phyloP scores from a whole-genome alignment of 2,888 invertebrate genomes.

The Mythimna vitellina region DNA sequence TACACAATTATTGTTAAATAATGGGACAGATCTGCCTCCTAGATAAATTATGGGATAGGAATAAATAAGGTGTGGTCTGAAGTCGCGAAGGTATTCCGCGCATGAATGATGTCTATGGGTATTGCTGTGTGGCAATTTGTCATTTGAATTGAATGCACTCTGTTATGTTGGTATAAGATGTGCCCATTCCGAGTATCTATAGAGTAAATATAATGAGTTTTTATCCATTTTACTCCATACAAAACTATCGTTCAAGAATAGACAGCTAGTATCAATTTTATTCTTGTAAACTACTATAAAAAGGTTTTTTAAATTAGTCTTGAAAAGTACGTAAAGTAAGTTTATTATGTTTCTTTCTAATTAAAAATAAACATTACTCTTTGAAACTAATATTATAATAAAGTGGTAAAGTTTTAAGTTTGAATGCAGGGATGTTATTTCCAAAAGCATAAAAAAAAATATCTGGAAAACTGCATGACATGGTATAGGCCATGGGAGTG shows the following conservation, averaged over 20 bases:
- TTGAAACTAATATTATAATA: no score
- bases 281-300: no score
- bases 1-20: constrained; percentile 21
- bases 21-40: constrained; percentile 23
- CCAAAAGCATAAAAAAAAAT: not conserved
- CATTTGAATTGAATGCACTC: constrained; percentile 34
- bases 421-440: not conserved
- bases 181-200: not conserved
- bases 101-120: constrained; percentile 23
- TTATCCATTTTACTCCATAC: not conserved
- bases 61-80: constrained; percentile 4
- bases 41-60: constrained; percentile 7
- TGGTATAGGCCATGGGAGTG: not conserved
- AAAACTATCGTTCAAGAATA: not conserved
- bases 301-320: no score
- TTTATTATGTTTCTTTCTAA: no score
- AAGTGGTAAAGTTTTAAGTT: no score
- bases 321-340: no score
- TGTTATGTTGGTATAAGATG: not conserved
- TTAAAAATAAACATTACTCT: no score
- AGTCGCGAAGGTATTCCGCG: not conserved
- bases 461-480: not conserved
- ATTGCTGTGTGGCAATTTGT: constrained; percentile 20
- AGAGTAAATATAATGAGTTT: not conserved
- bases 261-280: not conserved